phyloP scores from a whole-genome alignment of 2,888 invertebrate species.

The Dicranocentrus wangi region DNA sequence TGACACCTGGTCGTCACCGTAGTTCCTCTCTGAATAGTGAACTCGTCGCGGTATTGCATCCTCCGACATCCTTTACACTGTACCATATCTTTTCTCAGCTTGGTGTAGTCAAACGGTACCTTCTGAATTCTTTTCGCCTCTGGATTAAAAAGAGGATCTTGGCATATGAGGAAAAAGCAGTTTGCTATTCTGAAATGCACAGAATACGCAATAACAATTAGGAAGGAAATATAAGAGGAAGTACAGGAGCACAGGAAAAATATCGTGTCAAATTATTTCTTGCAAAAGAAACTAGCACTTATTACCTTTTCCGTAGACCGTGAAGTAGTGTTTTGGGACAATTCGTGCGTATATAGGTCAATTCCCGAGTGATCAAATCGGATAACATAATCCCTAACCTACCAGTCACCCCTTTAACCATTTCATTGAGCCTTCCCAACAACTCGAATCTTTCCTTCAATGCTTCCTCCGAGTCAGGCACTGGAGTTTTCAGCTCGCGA shows the following conservation, averaged over 20 bases:
- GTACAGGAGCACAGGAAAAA: no score
- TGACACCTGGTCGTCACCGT: constrained; percentile 69
- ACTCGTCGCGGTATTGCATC: constrained; percentile 70
- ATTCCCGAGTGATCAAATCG: constrained; percentile 58
- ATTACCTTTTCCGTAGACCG: constrained; percentile 46
- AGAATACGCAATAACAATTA: no score
- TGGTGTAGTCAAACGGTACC: constrained; percentile 69
- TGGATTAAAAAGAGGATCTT: constrained; percentile 70
- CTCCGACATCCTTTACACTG: constrained; percentile 71
- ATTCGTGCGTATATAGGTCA: constrained; percentile 75
- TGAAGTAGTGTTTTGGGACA: constrained; percentile 78
- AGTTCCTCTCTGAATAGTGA: constrained; percentile 69
- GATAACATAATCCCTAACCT: constrained; percentile 50
- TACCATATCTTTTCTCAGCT: constrained; percentile 71
- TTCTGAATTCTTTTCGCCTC: constrained; percentile 66
- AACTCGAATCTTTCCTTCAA: constrained; percentile 76
- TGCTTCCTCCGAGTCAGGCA: constrained; percentile 70
- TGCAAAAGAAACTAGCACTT: neutral
- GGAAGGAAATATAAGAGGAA: no score
- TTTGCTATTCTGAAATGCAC: constrained; percentile 66
- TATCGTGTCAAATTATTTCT: neutral
- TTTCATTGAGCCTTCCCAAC: constrained; percentile 77
- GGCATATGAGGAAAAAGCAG: constrained; percentile 68
- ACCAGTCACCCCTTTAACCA: constrained; percentile 55
- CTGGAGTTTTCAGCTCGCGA: constrained; percentile 79